These are phyloP conservation scores for Meloidogyne exigua DNA, from an alignment of 1,140 invertebrate genomes.

Conservation along the genomic window DNA sequence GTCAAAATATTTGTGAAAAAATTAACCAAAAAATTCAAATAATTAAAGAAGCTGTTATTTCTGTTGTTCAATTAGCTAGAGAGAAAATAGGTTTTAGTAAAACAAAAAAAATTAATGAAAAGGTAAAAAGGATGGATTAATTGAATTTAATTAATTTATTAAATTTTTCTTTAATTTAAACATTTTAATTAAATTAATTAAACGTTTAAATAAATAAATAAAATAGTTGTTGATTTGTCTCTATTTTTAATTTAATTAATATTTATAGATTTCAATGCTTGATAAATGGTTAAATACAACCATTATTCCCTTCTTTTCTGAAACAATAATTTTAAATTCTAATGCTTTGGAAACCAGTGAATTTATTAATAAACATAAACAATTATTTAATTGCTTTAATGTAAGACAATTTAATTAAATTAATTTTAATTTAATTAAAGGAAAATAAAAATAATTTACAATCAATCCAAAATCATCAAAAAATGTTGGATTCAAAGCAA, in stretches of 20 bases:
- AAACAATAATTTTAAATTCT: background rate
- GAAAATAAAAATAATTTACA: slow-evolving; percentile 31
- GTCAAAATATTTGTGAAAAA: slow-evolving; percentile 24
- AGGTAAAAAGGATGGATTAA: background rate
- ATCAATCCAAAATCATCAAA: slow-evolving; percentile 38
- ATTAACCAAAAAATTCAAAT: slow-evolving; percentile 42
- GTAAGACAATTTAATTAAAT: background rate
- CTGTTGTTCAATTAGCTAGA: slow-evolving; percentile 53
- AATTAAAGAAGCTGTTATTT: slow-evolving; percentile 41
- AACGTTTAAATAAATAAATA: too few species aligned
- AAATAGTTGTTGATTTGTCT: too few species aligned
- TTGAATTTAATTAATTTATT: background rate
- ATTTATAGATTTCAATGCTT: slow-evolving; percentile 5
- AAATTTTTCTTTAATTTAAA: background rate
- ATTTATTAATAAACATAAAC: slow-evolving; percentile 49
- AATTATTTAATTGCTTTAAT: slow-evolving; percentile 53
- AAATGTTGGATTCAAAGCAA: slow-evolving; percentile 24
- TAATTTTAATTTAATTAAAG: slow-evolving; percentile 15
- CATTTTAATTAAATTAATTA: too few species aligned
- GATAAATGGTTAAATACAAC: slow-evolving; percentile 46
- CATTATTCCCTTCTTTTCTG: slow-evolving; percentile 50
- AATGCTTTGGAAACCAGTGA: slow-evolving; percentile 27
- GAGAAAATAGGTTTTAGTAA: slow-evolving; percentile 32
- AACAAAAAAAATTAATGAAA: slow-evolving; percentile 32
- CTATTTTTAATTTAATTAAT: slow-evolving; percentile 15